Evolutionary conservation across 2,888 invertebrate genomes (phyloP).

Genomic region (Alentia gelatinosa): DNA sequence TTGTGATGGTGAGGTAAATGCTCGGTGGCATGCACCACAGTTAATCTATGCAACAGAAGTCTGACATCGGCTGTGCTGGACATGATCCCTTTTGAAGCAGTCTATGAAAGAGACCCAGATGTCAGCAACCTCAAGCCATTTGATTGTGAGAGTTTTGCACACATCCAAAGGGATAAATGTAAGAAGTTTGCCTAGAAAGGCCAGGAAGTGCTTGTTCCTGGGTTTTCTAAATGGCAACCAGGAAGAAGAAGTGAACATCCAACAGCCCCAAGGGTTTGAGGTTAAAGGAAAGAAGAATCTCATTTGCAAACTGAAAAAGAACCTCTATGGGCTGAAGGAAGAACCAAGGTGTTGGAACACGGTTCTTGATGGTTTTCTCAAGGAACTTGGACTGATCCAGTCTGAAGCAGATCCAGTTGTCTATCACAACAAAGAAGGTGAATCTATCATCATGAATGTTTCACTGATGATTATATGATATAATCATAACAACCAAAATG

Average conservation of each 20-base stretch:
- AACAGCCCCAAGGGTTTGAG: constrained; percentile 65
- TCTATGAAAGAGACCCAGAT: background rate
- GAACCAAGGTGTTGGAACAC: constrained; percentile 32
- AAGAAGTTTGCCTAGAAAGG: constrained; percentile 48
- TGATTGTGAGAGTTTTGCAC: background rate
- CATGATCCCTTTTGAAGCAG: constrained; percentile 64
- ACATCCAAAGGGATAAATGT: constrained; percentile 60
- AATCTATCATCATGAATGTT: background rate
- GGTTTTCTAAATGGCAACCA: constrained; percentile 64
- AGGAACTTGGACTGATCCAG: constrained; percentile 57
- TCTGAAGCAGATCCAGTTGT: constrained; percentile 56
- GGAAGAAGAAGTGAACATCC: constrained; percentile 65
- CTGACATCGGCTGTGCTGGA: constrained; percentile 61
- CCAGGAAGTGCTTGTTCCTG: background rate
- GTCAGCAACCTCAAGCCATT: background rate
- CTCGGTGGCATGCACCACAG: constrained; percentile 68
- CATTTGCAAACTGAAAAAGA: constrained; percentile 65
- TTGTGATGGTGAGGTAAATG: constrained; percentile 69
- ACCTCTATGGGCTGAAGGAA: constrained; percentile 63
- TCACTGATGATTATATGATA: background rate
- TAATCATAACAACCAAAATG: background rate
- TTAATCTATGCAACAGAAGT: constrained; percentile 71
- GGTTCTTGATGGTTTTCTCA: background rate
- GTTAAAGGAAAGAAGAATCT: too few relatives aligned
- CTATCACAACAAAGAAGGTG: background rate